phyloP scores from a whole-genome alignment of 2,797 vertebrate genomes.

The Alcedo atthis region DNA sequence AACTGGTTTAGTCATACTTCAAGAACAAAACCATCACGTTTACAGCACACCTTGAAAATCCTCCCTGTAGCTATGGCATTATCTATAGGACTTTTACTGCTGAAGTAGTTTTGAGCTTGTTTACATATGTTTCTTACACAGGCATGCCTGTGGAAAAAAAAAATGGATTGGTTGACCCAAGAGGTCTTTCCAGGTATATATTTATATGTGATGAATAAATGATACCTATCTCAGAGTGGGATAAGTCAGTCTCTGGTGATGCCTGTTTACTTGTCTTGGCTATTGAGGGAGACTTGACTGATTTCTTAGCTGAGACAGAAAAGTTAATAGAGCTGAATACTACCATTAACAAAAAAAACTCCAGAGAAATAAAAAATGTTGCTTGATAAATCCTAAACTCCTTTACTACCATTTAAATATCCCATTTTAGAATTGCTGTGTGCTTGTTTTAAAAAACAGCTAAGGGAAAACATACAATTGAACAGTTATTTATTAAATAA shows the following conservation, averaged over 20 bases:
- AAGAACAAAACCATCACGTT: not conserved
- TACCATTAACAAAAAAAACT: not conserved
- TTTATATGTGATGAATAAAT: not conserved
- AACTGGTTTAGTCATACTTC: not conserved
- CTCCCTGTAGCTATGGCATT: not conserved
- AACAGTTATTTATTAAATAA: constrained; percentile 3
- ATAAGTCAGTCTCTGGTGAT: not conserved
- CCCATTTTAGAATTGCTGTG: not conserved
- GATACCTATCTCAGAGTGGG: not conserved
- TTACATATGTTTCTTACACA: not conserved
- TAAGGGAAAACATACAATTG: not conserved
- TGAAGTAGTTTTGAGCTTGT: not conserved
- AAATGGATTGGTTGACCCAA: not conserved
- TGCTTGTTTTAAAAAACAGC: not conserved
- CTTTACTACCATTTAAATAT: not conserved
- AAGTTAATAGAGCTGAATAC: not conserved
- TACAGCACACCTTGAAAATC: not conserved
- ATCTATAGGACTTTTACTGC: not conserved
- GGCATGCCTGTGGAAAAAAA: not conserved
- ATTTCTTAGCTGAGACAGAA: not conserved
- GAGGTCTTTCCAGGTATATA: not conserved
- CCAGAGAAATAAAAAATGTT: not conserved
- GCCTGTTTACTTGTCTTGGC: not conserved
- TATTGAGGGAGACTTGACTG: not conserved
- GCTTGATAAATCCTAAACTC: not conserved